These are phyloP conservation scores for Apeira syringaria DNA, from an alignment of 2,888 invertebrate genomes.

Conservation along the genomic window DNA sequence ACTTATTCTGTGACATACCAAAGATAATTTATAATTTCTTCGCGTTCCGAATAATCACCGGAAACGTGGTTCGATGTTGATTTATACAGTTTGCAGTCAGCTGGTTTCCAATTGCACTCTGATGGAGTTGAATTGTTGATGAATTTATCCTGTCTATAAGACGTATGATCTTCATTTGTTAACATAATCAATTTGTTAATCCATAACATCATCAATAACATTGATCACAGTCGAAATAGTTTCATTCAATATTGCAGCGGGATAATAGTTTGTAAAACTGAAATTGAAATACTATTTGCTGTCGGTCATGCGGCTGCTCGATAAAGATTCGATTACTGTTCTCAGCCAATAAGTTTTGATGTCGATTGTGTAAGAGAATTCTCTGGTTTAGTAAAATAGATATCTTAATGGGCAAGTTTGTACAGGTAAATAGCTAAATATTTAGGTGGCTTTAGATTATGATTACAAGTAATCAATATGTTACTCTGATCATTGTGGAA, in stretches of 20 bases:
- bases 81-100: conserved; percentile 6
- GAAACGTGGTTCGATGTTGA: conserved; percentile 10
- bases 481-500: conserved; percentile 15
- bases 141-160: conserved; percentile 17
- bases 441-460: conserved; percentile 1
- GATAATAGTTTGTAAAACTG: conserved; percentile 21
- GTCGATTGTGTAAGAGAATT: conserved; percentile 28
- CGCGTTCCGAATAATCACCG: conserved; percentile 5
- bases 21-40: conserved; percentile 14
- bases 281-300: conserved; percentile 21
- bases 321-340: conserved; percentile 27
- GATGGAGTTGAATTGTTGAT: conserved; percentile 3
- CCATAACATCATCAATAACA: conserved; percentile 22
- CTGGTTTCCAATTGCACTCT: conserved; percentile 3
- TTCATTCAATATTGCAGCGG: conserved; percentile 23
- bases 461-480: conserved; percentile 4
- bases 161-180: conserved; percentile 20
- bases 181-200: conserved; percentile 11
- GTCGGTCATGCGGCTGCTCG: conserved; percentile 24
- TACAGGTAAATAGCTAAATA: conserved; percentile 9
- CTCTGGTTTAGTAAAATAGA: conserved; percentile 25
- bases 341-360: conserved; percentile 30
- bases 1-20: background rate
- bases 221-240: conserved; percentile 16
- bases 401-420: conserved; percentile 27